phyloP scores from a whole-genome alignment of 2,797 vertebrate genomes.

The Intellagama lesueurii region DNA sequence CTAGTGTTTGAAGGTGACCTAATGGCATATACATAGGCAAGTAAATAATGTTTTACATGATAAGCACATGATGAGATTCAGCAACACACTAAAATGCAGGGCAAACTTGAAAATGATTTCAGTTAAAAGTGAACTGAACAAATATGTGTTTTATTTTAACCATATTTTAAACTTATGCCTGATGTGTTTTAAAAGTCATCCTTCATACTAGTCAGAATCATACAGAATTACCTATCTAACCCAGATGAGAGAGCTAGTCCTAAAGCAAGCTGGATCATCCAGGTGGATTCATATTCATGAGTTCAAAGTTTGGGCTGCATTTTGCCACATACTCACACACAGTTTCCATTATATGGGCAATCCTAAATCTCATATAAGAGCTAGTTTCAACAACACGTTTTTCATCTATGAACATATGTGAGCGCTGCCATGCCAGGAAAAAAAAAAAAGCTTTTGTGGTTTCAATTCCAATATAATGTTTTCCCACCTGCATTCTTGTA shows the following conservation, averaged over 20 bases:
- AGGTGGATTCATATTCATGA: background rate
- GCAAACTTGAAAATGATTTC: background rate
- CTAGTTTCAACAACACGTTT: background rate
- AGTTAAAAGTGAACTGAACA: background rate
- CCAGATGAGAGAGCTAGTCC: background rate
- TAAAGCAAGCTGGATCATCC: background rate
- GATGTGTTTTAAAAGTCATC: background rate
- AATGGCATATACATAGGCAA: background rate
- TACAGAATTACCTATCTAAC: background rate
- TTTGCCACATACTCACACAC: background rate
- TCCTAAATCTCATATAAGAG: background rate
- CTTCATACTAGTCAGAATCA: background rate
- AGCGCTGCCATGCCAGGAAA: constrained; percentile 1
- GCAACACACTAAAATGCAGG: constrained; percentile 1
- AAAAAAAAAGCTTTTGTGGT: background rate
- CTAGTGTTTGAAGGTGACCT: constrained; percentile 18
- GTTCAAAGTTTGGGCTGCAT: background rate
- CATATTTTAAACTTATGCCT: background rate
- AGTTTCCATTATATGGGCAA: background rate
- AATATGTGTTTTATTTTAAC: background rate
- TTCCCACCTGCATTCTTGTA: background rate
- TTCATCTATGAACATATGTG: background rate
- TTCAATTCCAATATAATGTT: background rate
- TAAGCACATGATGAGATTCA: background rate
- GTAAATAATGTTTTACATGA: background rate